Percentiles rank a stretch among this genome's conserved stretches.
Conservation (phyloP, 1,140 invertebrate species). For the Leptopilina boulardi region DNA sequence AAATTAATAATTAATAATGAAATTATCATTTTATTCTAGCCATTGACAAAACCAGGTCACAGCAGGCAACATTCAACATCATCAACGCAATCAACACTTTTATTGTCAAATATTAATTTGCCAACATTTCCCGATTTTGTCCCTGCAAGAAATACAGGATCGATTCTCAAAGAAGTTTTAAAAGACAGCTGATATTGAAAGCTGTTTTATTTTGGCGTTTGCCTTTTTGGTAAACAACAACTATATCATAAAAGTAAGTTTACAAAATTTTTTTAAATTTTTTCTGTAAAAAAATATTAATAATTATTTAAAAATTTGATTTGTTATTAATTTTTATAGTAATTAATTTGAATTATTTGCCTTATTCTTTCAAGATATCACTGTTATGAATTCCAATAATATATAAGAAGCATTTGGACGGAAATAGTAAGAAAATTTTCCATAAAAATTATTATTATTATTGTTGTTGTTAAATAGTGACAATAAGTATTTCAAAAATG, state of each 20-base stretch:
- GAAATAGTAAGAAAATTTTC: neutral
- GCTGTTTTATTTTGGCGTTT: neutral
- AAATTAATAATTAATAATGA: constrained; percentile 19
- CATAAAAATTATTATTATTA: neutral
- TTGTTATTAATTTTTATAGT: neutral
- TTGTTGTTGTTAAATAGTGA: too few species aligned
- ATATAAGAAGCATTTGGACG: neutral
- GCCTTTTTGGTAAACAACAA: neutral
- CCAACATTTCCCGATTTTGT: constrained; percentile 80
- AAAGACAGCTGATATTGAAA: constrained; percentile 79
- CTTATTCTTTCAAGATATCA: neutral
- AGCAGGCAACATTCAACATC: constrained; percentile 70
- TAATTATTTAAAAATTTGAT: too few species aligned
- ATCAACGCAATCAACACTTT: constrained; percentile 73
- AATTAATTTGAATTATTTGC: neutral
- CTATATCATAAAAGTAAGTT: neutral
- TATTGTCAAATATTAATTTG: constrained; percentile 78
- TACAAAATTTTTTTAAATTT: neutral
- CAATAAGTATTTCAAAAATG: too few species aligned
- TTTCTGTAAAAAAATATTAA: neutral
- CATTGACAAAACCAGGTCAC: constrained; percentile 64
- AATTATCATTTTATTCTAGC: constrained; percentile 53
- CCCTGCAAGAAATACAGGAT: constrained; percentile 81
- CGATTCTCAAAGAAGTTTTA: constrained; percentile 82
- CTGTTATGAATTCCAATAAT: neutral